These are phyloP conservation scores for Callipepla squamata DNA, from an alignment of 2,113 vertebrate genomes.

Conservation along the genomic window DNA sequence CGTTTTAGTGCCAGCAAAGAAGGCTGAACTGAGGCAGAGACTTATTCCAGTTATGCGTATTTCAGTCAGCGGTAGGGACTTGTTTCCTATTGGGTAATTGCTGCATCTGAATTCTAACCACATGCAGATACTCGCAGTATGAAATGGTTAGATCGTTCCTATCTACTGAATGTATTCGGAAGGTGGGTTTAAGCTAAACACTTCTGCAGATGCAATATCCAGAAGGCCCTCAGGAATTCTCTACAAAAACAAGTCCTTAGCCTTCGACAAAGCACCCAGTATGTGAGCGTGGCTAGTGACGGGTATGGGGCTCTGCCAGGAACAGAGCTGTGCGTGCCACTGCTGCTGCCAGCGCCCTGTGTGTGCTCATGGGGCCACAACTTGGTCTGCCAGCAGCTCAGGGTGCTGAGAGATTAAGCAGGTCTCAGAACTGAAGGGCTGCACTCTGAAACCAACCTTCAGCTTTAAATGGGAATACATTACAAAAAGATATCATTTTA, in stretches of 20 bases:
- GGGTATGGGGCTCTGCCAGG: rapidly evolving
- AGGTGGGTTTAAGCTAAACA: background rate
- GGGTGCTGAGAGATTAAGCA: background rate
- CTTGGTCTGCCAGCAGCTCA: background rate
- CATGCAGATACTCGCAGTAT: background rate
- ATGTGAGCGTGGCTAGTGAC: rapidly evolving
- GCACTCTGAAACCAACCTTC: background rate
- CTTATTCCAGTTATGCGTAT: rapidly evolving
- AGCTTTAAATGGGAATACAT: background rate
- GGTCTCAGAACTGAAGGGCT: background rate
- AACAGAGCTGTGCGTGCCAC: rapidly evolving
- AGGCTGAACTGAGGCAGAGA: background rate
- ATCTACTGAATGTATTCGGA: background rate
- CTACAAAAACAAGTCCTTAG: background rate
- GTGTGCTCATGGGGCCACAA: background rate
- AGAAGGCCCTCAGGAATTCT: background rate
- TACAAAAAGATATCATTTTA: background rate
- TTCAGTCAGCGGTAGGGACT: background rate
- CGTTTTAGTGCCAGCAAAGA: background rate
- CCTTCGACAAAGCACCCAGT: background rate
- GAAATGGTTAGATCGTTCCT: background rate
- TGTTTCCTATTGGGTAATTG: background rate
- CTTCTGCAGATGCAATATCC: background rate
- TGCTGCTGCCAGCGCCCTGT: rapidly evolving
- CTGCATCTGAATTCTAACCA: background rate